Conservation (phyloP, 1,140 invertebrate genomes). For the Aphelinus atriplicis region DNA sequence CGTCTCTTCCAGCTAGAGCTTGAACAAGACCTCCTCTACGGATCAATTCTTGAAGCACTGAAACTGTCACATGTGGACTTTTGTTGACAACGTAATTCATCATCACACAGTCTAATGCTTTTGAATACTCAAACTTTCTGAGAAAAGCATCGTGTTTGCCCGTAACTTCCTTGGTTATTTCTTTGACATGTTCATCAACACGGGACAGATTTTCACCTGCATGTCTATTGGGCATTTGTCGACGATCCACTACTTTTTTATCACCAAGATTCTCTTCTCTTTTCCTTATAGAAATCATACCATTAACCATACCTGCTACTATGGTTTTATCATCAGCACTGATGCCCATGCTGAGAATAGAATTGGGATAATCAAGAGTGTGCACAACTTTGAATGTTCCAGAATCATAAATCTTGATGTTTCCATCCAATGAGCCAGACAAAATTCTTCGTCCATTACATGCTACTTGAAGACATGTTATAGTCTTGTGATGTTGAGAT, state of each 20-base stretch:
- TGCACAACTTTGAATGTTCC: constrained; percentile 88
- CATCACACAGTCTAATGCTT: constrained; percentile 82
- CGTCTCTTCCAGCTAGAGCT: constrained; percentile 76
- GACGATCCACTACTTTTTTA: constrained; percentile 58
- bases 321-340: constrained; percentile 85
- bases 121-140: constrained; percentile 83
- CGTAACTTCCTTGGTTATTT: constrained; percentile 63
- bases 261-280: constrained; percentile 70
- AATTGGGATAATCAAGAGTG: constrained; percentile 89
- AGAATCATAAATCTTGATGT: constrained; percentile 94
- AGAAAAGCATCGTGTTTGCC: constrained; percentile 76
- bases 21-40: constrained; percentile 77
- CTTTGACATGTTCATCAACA: constrained; percentile 68
- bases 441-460: constrained; percentile 84
- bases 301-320: constrained; percentile 92
- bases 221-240: constrained; percentile 67
- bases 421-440: constrained; percentile 90
- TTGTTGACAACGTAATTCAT: constrained; percentile 70
- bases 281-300: constrained; percentile 85
- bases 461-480: constrained; percentile 84
- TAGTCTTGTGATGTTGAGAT: constrained; percentile 92
- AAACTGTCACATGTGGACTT: constrained; percentile 80
- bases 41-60: constrained; percentile 85
- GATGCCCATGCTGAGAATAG: constrained; percentile 86
- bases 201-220: constrained; percentile 64